Evolutionary conservation across 2,797 vertebrate species (phyloP).

Genomic region (Phoeniculus purpureus): DNA sequence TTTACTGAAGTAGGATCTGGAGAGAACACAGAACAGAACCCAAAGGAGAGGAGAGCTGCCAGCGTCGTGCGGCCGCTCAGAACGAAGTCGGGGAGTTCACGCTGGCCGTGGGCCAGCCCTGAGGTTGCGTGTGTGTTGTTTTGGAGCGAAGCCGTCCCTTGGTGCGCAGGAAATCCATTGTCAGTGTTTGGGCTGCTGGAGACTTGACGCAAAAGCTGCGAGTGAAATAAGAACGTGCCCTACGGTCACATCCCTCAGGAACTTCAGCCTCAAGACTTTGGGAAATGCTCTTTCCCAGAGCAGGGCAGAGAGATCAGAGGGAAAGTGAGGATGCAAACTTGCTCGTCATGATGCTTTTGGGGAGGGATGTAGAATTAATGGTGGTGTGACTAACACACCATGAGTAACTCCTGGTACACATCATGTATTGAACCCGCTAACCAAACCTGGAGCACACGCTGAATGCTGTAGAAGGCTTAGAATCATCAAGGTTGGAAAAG

Average conservation of each 20-base stretch:
- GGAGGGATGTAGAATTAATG: not conserved
- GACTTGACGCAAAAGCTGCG: not conserved
- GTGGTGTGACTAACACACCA: no score
- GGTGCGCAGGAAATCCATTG: constrained; percentile 53
- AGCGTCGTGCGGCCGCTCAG: constrained; percentile 41
- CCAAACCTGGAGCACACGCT: not conserved
- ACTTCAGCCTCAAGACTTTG: not conserved
- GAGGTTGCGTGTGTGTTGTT: constrained; percentile 45
- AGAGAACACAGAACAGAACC: not conserved
- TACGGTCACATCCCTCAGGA: not conserved
- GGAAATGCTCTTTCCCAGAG: not conserved
- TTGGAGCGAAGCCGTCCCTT: constrained; percentile 36
- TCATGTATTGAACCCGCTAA: not conserved
- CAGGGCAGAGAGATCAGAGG: not conserved
- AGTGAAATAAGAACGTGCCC: not conserved
- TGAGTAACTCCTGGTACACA: rapidly evolving
- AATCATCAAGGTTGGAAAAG: no score
- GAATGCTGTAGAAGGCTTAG: no score
- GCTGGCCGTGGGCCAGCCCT: constrained; percentile 63
- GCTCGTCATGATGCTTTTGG: rapidly evolving
- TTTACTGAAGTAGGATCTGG: constrained; percentile 45
- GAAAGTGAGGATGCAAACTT: not conserved
- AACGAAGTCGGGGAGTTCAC: constrained; percentile 55
- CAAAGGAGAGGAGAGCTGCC: constrained; percentile 30
- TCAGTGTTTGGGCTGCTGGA: not conserved